A percentile compares a stretch with the other conserved stretches of the same genome.
These are phyloP conservation scores for Drosophila demipolita DNA, from an alignment of 2,888 invertebrate species.

Conservation along the genomic window DNA sequence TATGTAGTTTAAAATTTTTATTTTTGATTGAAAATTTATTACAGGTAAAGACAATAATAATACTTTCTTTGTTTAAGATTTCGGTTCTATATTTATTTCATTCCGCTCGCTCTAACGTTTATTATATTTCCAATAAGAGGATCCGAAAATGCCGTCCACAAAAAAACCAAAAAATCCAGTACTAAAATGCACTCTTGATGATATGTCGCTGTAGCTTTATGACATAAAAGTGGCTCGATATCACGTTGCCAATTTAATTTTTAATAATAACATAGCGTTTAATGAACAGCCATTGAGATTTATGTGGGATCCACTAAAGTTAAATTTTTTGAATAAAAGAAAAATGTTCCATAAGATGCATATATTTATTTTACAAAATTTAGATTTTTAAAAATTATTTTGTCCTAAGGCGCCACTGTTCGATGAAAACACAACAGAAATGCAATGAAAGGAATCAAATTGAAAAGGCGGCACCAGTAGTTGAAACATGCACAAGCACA, in stretches of 20 bases:
- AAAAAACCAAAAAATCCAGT: no score
- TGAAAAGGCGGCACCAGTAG: conserved; percentile 69
- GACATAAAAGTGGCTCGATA: neutral
- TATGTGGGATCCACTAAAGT: neutral
- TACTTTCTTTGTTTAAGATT: no score
- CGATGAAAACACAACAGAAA: conserved; percentile 51
- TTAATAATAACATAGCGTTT: neutral
- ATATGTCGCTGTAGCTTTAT: neutral
- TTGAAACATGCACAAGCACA: conserved; percentile 36
- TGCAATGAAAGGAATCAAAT: conserved; percentile 67
- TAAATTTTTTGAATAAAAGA: neutral
- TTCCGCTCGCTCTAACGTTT: no score
- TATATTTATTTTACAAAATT: neutral
- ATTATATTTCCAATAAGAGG: no score
- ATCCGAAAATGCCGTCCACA: no score
- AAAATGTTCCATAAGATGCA: neutral
- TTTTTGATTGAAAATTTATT: no score
- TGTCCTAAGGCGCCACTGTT: conserved; percentile 5
- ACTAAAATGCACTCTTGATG: neutral
- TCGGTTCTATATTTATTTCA: no score
- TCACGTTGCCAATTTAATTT: neutral
- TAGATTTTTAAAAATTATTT: neutral
- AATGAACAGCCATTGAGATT: neutral
- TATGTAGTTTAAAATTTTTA: no score
- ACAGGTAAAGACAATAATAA: no score